These are phyloP conservation scores for Ginglymostoma cirratum DNA, from an alignment of 2,113 vertebrate genomes.

Conservation along the genomic window DNA sequence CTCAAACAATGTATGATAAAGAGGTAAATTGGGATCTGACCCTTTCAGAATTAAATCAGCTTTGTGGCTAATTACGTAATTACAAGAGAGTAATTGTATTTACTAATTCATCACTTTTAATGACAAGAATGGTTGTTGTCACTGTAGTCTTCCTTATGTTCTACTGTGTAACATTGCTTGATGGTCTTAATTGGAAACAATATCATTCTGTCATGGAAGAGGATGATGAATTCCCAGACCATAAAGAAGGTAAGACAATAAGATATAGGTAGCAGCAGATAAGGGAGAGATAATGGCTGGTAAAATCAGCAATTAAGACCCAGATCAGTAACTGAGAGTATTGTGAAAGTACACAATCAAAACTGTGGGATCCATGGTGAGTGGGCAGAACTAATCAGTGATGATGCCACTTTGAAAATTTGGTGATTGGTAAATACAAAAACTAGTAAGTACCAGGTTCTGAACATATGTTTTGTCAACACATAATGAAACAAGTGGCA, in stretches of 20 bases:
- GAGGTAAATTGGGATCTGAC: background rate
- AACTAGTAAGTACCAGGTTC: background rate
- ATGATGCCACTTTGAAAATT: background rate
- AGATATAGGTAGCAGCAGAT: background rate
- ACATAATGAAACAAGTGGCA: background rate
- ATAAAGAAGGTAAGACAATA: background rate
- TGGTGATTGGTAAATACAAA: background rate
- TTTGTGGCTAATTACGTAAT: background rate
- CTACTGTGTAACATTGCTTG: background rate
- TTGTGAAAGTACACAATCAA: background rate
- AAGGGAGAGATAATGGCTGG: background rate
- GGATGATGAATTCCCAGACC: background rate
- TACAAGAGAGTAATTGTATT: background rate
- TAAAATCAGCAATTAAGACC: background rate
- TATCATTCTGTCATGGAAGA: background rate
- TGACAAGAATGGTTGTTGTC: background rate
- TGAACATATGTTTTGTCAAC: background rate
- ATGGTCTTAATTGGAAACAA: too few relatives aligned
- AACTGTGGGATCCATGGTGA: background rate
- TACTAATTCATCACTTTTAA: background rate
- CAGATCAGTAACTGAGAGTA: background rate
- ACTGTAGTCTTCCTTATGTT: background rate
- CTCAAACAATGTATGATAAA: background rate
- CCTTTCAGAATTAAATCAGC: background rate
- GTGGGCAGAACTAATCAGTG: background rate